A percentile compares a stretch with the other conserved stretches of the same genome.
These are phyloP conservation scores for Hiodon tergisus DNA, from an alignment of 2,113 vertebrate genomes.

Conservation along the genomic window DNA sequence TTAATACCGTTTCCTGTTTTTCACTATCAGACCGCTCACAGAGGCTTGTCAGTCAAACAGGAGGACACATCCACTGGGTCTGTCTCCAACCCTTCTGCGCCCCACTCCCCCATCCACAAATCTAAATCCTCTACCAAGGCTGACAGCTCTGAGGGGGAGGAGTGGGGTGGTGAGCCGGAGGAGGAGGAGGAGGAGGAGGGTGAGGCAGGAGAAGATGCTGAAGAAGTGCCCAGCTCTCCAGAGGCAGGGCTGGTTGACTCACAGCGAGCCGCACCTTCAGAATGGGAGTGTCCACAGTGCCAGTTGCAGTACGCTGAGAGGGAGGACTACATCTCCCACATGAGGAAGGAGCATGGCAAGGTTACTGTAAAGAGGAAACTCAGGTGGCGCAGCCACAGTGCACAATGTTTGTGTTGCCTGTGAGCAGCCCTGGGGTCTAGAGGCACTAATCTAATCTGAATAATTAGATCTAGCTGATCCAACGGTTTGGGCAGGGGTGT, in stretches of 20 bases:
- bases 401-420: no score
- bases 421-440: no score
- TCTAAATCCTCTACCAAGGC: slow-evolving; percentile 30
- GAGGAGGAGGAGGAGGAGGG: slow-evolving; percentile 28
- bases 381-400: no score
- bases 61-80: slow-evolving; percentile 41
- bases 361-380: slow-evolving; percentile 54
- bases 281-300: slow-evolving; percentile 84
- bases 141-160: slow-evolving; percentile 60
- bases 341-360: slow-evolving; percentile 87
- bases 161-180: slow-evolving; percentile 41
- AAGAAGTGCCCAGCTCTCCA: slow-evolving; percentile 55
- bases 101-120: slow-evolving; percentile 39
- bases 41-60: slow-evolving; percentile 35
- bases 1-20: not conserved
- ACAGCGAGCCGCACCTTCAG: slow-evolving; percentile 32
- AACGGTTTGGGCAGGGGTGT: no score
- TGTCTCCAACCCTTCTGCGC: slow-evolving; percentile 21
- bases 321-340: slow-evolving; percentile 81
- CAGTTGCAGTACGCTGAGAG: slow-evolving; percentile 75
- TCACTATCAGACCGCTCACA: slow-evolving; percentile 50
- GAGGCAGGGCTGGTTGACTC: slow-evolving; percentile 17
- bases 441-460: no score
- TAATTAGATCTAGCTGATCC: no score
- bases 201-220: slow-evolving; percentile 43